Evolutionary conservation across 2,797 vertebrate species (phyloP).

Genomic region (Rhabdophis nuchalis): DNA sequence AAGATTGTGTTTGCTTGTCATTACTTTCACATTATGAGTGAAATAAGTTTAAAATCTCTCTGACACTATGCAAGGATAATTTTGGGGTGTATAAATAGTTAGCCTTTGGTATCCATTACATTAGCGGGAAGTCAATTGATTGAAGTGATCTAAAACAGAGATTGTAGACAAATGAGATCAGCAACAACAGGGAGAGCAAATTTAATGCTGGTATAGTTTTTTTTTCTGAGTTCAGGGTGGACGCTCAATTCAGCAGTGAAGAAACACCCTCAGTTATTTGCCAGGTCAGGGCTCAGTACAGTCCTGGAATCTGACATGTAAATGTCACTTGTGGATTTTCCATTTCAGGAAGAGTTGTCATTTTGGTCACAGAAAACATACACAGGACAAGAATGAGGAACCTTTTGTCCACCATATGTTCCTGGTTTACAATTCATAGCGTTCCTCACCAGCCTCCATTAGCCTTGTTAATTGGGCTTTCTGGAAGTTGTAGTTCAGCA

Average conservation of each 20-base stretch:
- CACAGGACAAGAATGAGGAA: not conserved
- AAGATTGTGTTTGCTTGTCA: not conserved
- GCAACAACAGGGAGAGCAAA: not conserved
- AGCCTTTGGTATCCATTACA: not conserved
- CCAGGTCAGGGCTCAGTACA: not conserved
- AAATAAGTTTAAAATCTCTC: not conserved
- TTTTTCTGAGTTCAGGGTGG: not conserved
- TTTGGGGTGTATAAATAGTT: not conserved
- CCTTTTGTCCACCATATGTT: not conserved
- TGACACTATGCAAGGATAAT: not conserved
- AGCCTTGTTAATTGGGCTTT: not conserved
- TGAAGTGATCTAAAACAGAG: not conserved
- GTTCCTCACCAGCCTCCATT: not conserved
- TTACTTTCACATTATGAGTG: not conserved
- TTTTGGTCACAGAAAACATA: not conserved
- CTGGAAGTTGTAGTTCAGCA: not conserved
- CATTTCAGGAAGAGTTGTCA: not conserved
- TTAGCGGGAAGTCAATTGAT: not conserved
- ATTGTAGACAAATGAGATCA: not conserved
- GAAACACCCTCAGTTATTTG: not conserved
- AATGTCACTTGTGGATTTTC: not conserved
- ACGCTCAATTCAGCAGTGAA: not conserved
- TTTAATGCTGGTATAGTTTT: not conserved
- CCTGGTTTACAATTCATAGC: not conserved
- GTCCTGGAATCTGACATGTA: not conserved